Base-by-base conservation (phyloP, 2,113 vertebrate genomes). In the Pimephales promelas region DNA sequence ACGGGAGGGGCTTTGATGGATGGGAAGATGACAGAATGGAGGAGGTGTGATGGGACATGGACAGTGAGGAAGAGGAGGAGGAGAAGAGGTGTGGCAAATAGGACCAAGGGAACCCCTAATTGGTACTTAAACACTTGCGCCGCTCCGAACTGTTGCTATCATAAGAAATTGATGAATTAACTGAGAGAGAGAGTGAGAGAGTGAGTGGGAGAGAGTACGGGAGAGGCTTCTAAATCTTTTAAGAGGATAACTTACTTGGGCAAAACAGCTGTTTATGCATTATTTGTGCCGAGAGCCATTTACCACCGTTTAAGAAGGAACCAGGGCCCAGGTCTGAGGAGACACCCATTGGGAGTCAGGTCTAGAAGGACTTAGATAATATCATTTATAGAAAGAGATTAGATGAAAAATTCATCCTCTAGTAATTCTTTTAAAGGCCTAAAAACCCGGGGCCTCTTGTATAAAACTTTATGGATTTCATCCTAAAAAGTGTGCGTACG, bases 231-330 rank as follows among this genome's bases (percentile, higher is more conserved):
- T 95, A 92, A 95, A 95, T 94, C 92, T 94, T 95, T 95, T 93
- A 94, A 92, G 88, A 95, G 94, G 94, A 95, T 95, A 95, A 94
- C 93, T 95, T 95, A 95, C 94, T 95, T 94, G 92, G 93, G 94
- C 94, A 94, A 95, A 95, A 94, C 93, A 95, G 93, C 93, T 95
- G 93, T 95, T 95, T 95, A 95, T 95, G 94, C 93, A 95, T 95
- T 95, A 95, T 95, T 95, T 95, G 94, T 95, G 94, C 83, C 84
- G 89, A 84, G 90, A 92, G 93, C 92, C 93, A 92, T 94, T 94
- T 94, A 94, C 90, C 92, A 88, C 86, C 92, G 89, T 95, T 95
- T 95, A 94, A 92, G 86, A 94, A 90, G 89, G 90, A 92, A 92
- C 82, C 72, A 81, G 87, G 91, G 92, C 91, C 91, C 84, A 81